phyloP scores from a whole-genome alignment of 2,113 vertebrate genomes.

The Candoia aspera region DNA sequence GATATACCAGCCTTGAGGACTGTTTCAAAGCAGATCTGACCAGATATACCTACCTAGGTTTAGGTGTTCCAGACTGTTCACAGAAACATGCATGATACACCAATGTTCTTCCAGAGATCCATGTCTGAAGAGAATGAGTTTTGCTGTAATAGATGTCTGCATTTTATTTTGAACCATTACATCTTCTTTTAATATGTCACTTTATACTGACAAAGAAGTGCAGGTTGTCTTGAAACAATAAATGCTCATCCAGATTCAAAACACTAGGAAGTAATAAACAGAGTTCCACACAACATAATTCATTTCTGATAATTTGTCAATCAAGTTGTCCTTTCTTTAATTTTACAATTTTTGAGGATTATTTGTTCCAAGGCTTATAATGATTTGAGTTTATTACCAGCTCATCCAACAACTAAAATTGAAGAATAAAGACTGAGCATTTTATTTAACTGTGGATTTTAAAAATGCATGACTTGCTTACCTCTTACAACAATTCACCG shows the following conservation, averaged over 20 bases:
- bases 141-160: neutral
- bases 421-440: neutral
- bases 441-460: constrained; percentile 8
- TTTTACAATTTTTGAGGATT: neutral
- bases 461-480: neutral
- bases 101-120: neutral
- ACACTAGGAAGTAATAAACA: neutral
- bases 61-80: neutral
- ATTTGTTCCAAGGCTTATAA: neutral
- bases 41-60: neutral
- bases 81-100: neutral
- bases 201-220: neutral
- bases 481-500: neutral
- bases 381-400: neutral
- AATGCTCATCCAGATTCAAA: neutral
- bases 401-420: neutral
- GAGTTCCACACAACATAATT: neutral
- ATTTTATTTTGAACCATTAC: neutral
- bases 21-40: neutral
- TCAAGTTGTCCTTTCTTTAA: neutral
- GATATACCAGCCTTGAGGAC: neutral
- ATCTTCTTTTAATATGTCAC: neutral
- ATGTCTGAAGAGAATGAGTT: neutral
- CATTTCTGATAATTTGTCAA: neutral
- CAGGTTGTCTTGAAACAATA: neutral